These are phyloP conservation scores for Peromyscus aztecus DNA, from an alignment of 2,797 vertebrate species.

Conservation along the genomic window DNA sequence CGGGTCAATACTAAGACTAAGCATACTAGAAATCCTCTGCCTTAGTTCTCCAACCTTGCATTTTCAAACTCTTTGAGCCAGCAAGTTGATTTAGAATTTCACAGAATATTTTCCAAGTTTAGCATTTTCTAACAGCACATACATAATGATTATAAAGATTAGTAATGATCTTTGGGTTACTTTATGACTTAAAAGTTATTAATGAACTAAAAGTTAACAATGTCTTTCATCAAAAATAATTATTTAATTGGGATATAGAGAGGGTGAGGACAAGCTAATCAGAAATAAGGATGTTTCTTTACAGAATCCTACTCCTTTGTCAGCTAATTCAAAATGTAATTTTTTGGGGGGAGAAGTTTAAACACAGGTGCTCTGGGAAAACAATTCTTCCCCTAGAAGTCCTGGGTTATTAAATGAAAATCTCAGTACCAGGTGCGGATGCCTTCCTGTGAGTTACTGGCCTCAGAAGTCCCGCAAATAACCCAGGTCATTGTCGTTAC, in stretches of 20 bases:
- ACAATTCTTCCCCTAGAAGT: neutral
- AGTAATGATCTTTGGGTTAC: neutral
- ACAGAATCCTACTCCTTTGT: neutral
- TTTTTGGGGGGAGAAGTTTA: neutral
- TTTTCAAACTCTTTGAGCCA: neutral
- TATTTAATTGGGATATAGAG: neutral
- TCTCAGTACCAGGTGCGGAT: neutral
- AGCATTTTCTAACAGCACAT: slow-evolving; percentile 20
- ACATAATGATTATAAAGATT: slow-evolving; percentile 37
- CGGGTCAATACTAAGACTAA: neutral
- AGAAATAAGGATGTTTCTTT: neutral
- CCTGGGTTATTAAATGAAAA: neutral
- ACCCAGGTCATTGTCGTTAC: neutral
- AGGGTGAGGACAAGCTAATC: neutral
- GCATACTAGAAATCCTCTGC: neutral
- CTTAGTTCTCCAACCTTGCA: neutral
- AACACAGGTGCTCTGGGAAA: neutral
- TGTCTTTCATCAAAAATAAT: slow-evolving; percentile 62
- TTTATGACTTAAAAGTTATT: neutral
- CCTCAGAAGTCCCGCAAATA: neutral
- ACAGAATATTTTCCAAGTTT: slow-evolving; percentile 47
- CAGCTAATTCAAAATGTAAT: neutral
- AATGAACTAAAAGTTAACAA: neutral
- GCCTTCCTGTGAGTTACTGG: neutral
- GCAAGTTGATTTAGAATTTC: slow-evolving; percentile 31